phyloP scores from a whole-genome alignment of 92 coral and sea anemone species.

The Desmophyllum pertusum region DNA sequence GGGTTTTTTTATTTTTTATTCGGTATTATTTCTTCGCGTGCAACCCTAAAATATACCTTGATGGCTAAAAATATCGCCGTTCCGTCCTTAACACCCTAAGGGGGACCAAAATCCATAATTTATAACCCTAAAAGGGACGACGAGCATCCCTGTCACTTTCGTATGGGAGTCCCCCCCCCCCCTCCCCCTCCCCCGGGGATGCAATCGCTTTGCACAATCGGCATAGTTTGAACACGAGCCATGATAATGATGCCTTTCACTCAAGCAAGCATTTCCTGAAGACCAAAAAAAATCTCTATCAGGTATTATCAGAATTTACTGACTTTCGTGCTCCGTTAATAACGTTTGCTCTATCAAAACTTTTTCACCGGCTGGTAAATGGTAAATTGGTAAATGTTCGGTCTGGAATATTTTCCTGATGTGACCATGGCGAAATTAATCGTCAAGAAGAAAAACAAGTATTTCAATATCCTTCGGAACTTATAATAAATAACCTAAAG shows the following conservation, averaged over 20 bases:
- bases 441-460: background rate
- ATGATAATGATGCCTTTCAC: too few species aligned
- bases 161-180: too few species aligned
- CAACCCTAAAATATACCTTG: too few species aligned
- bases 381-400: background rate
- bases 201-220: conserved; percentile 1
- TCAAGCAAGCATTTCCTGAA: conserved; percentile 13
- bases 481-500: background rate
- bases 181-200: too few species aligned
- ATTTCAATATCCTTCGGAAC: background rate
- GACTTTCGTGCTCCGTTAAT: background rate
- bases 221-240: background rate
- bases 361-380: background rate
- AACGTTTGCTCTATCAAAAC: background rate
- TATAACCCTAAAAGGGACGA: too few species aligned
- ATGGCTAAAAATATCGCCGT: too few species aligned
- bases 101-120: too few species aligned
- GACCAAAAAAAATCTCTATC: background rate
- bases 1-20: too few species aligned
- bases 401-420: background rate
- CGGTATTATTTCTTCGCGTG: too few species aligned
- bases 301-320: background rate
- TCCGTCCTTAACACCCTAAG: too few species aligned
- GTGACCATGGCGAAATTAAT: background rate
- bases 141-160: too few species aligned